Evolutionary conservation across 2,797 vertebrate species (phyloP).

Genomic region (Tokudaia muenninki): DNA sequence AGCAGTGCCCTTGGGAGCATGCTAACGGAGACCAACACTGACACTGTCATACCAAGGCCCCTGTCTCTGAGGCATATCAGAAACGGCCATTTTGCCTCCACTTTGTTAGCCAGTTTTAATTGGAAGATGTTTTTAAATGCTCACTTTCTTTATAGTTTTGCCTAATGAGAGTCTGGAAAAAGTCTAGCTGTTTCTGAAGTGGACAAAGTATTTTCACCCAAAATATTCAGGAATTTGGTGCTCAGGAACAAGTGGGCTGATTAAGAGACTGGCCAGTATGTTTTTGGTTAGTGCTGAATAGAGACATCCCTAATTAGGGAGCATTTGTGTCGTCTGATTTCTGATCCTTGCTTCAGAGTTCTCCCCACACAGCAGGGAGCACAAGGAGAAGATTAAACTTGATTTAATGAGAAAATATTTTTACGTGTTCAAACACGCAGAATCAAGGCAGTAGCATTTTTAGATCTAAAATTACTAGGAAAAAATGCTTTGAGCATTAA

Average conservation of each 20-base stretch:
- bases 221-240: slow-evolving; percentile 47
- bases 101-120: not conserved
- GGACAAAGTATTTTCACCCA: slow-evolving; percentile 47
- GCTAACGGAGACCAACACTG: not conserved
- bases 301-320: slow-evolving; percentile 69
- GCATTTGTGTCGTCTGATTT: slow-evolving; percentile 69
- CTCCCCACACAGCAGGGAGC: slow-evolving; percentile 11
- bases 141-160: not conserved
- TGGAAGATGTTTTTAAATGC: not conserved
- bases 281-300: slow-evolving; percentile 51
- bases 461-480: slow-evolving; percentile 61
- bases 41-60: not conserved
- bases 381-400: slow-evolving; percentile 65
- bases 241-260: slow-evolving; percentile 59
- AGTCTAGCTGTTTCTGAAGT: slow-evolving; percentile 62
- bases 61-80: not conserved
- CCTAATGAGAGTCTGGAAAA: slow-evolving; percentile 32
- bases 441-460: slow-evolving; percentile 60
- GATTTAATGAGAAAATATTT: slow-evolving; percentile 74
- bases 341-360: slow-evolving; percentile 62
- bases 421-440: slow-evolving; percentile 73
- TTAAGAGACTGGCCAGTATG: slow-evolving; percentile 43
- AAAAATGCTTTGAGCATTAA: slow-evolving; percentile 39
- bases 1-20: not conserved
- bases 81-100: slow-evolving; percentile 27